A percentile compares a stretch with the other conserved stretches of the same genome.
Evolutionary conservation across 1,140 invertebrate species (phyloP).

Genomic region (Mactra quadrangularis): DNA sequence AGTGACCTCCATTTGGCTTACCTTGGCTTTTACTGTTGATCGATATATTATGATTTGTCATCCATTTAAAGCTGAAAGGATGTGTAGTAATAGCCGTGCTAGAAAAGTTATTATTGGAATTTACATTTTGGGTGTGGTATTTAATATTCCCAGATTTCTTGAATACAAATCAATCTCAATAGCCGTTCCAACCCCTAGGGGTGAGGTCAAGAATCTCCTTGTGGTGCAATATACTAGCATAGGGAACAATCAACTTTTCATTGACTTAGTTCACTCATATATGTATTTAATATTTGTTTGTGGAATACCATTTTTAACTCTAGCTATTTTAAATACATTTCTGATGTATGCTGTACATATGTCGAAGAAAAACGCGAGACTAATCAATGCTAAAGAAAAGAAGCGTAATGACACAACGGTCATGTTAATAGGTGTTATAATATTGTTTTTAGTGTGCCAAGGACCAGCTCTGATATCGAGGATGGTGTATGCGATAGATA

Average conservation of each 20-base stretch:
- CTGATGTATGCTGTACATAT: slow-evolving; percentile 81
- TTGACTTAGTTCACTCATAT: slow-evolving; percentile 81
- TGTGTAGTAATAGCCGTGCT: slow-evolving; percentile 79
- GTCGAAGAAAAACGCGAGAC: slow-evolving; percentile 77
- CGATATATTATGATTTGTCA: slow-evolving; percentile 84
- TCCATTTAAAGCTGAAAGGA: slow-evolving; percentile 81
- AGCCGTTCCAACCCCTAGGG: slow-evolving; percentile 26
- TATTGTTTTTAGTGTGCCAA: slow-evolving; percentile 83
- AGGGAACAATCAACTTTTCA: slow-evolving; percentile 76
- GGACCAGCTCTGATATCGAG: slow-evolving; percentile 81
- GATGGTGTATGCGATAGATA: slow-evolving; percentile 81
- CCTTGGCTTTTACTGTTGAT: slow-evolving; percentile 83
- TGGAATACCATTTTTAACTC: slow-evolving; percentile 80
- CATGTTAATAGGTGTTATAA: slow-evolving; percentile 83
- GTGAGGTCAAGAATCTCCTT: slow-evolving; percentile 49
- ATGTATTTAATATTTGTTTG: slow-evolving; percentile 82
- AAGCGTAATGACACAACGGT: slow-evolving; percentile 82
- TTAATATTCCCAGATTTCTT: slow-evolving; percentile 82
- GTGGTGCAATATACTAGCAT: slow-evolving; percentile 74
- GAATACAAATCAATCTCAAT: slow-evolving; percentile 76
- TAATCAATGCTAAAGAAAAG: slow-evolving; percentile 80
- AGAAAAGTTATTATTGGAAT: slow-evolving; percentile 76
- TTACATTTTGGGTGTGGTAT: slow-evolving; percentile 73
- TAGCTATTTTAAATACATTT: slow-evolving; percentile 81
- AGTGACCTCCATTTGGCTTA: slow-evolving; percentile 83